phyloP scores from a whole-genome alignment of 2,113 vertebrate species.

The Lamprotornis superbus region DNA sequence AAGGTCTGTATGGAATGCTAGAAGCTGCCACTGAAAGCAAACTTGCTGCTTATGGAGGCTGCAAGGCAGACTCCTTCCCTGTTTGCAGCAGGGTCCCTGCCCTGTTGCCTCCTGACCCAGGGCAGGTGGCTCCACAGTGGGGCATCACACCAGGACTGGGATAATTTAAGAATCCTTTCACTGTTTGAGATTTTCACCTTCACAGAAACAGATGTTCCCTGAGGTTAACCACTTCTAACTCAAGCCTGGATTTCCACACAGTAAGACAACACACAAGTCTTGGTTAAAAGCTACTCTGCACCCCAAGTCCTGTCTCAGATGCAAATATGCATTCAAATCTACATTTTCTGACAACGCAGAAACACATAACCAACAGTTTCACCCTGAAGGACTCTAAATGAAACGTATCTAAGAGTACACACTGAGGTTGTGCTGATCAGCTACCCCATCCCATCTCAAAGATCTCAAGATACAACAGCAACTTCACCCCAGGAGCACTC shows the following conservation, averaged over 20 bases:
- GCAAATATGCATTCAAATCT: background rate
- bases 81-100: background rate
- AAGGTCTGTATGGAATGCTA: background rate
- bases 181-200: background rate
- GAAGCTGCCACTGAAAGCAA: background rate
- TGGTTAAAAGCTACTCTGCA: background rate
- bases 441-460: background rate
- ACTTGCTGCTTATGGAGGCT: background rate
- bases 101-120: background rate
- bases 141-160: background rate
- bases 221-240: background rate
- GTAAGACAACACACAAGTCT: background rate
- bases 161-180: background rate
- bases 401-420: background rate
- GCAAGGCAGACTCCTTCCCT: background rate
- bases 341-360: background rate
- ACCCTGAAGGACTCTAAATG: background rate
- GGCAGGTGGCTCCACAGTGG: rapidly evolving
- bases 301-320: background rate
- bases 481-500: background rate
- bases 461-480: background rate
- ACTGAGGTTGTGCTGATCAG: background rate
- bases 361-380: background rate
- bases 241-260: background rate
- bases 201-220: background rate